Evolutionary conservation across 30 jellyfish, hydroid and myxozoan species (phyloP).

Genomic region (Turritopsis rubra): DNA sequence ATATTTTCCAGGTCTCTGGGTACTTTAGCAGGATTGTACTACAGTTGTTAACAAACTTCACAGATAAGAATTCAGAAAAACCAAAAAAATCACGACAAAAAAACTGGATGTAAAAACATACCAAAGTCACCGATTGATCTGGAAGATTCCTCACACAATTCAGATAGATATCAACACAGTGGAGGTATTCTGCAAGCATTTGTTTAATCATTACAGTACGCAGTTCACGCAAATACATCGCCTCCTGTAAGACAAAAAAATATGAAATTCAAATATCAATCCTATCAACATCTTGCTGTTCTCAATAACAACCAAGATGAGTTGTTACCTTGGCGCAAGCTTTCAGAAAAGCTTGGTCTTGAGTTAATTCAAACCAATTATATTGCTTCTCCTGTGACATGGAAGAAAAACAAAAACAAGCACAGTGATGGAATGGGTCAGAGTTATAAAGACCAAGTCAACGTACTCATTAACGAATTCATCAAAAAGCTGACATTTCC

Average conservation of each 20-base stretch:
- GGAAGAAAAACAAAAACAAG: background rate
- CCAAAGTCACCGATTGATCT: constrained; percentile 26
- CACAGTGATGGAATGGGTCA: no score
- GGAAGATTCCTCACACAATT: constrained; percentile 37
- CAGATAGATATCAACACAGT: constrained; percentile 82
- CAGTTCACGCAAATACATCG: constrained; percentile 73
- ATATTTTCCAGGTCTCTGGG: background rate
- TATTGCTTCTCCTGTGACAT: background rate
- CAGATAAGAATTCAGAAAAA: background rate
- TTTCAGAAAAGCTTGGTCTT: background rate
- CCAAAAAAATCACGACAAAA: background rate
- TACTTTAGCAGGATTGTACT: background rate
- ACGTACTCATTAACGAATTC: background rate
- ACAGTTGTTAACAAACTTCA: background rate
- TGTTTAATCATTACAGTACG: constrained; percentile 49
- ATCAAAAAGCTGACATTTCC: background rate
- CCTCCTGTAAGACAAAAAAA: constrained; percentile 41
- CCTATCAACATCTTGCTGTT: no score
- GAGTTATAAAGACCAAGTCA: no score
- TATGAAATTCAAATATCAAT: background rate
- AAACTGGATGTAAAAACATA: background rate
- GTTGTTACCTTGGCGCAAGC: background rate
- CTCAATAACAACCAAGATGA: no score
- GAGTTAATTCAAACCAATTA: background rate
- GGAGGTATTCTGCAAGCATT: constrained; percentile 66